Evolutionary conservation across 2,888 invertebrate genomes (phyloP), one percentile per base, ranked within the genome.

Genomic region (Abrostola triplasia): DNA sequence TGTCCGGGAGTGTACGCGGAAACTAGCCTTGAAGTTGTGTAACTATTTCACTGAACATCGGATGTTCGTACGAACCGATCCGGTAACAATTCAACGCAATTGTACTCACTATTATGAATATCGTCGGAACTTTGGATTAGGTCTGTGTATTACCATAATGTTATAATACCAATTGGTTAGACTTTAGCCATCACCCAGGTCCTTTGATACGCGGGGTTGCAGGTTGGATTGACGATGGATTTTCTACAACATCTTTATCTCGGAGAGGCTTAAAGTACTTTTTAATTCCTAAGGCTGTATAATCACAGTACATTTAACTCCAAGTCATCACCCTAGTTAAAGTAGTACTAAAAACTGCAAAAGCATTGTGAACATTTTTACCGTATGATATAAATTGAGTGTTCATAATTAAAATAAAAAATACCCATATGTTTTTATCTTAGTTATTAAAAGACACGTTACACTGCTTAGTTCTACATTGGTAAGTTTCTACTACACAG

Each of bases 31-130:
- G 56, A 64, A 77, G 70, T 77, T 76, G 70, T 76, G 55, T 72
- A 77, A 77, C 76, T 73, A 78, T 77, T 66, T 61, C 67, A 37
- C 9, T 51, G 78, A 65, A 67, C 76, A 73, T 70, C 59, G 70
- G 57, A 69, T 58, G 58, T 66, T 75, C 64, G 65, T 62, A 63
- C 61, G 74, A 64, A 66, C 69, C 72, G 64, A 75, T 76, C 70
- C 56, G 54, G 63, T 51, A 48, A 67, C 77, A 64, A 69, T 77
- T 67, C 56, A 53, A 54, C 57, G 57, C 73, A 66, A 73, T 73
- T 75, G 63, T 67, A 67, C 58, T 60, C 53, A 54, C 57, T 68
- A 63, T 73, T 68, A 59, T 47, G 54, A 48, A 55, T 60, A 65
- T 54, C 66, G 50, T 61, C 64, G 60, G 58, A 64, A 64, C 63